Conservation (phyloP, 1,140 invertebrate species). For the Drosophila erecta region DNA sequence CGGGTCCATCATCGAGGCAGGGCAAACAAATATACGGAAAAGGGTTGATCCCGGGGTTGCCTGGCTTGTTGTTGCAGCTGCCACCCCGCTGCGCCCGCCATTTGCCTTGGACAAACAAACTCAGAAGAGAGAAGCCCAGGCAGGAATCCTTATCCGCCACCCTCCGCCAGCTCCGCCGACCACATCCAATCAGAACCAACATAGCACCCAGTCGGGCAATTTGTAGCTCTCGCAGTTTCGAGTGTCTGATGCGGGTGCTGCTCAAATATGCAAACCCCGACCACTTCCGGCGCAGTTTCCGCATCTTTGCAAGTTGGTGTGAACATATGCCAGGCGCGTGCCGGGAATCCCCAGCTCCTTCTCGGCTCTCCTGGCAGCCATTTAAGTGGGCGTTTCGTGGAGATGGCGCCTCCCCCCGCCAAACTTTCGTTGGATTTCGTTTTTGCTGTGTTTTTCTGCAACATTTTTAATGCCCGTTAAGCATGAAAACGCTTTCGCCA, state of each 20-base stretch:
- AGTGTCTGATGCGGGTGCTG: slow-evolving; percentile 76
- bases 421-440: slow-evolving; percentile 23
- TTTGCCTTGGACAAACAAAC: slow-evolving; percentile 71
- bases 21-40: slow-evolving; percentile 63
- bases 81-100: slow-evolving; percentile 66
- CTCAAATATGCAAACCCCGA: slow-evolving; percentile 69
- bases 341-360: slow-evolving; percentile 6
- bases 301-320: slow-evolving; percentile 69
- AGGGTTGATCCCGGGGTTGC: slow-evolving; percentile 35
- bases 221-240: slow-evolving; percentile 67
- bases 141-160: slow-evolving; percentile 28
- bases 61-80: slow-evolving; percentile 79
- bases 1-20: slow-evolving; percentile 65
- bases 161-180: not conserved
- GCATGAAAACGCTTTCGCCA: slow-evolving; percentile 81
- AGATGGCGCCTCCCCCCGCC: not conserved
- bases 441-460: slow-evolving; percentile 59
- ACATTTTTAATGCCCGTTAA: slow-evolving; percentile 81
- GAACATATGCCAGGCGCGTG: slow-evolving; percentile 83
- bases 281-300: slow-evolving; percentile 45
- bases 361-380: slow-evolving; percentile 3
- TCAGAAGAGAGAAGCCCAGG: slow-evolving; percentile 30
- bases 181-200: slow-evolving; percentile 62
- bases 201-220: slow-evolving; percentile 51
- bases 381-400: slow-evolving; percentile 42